Evolutionary conservation across 1,140 invertebrate species (phyloP).

Genomic region (Tribolium madens): DNA sequence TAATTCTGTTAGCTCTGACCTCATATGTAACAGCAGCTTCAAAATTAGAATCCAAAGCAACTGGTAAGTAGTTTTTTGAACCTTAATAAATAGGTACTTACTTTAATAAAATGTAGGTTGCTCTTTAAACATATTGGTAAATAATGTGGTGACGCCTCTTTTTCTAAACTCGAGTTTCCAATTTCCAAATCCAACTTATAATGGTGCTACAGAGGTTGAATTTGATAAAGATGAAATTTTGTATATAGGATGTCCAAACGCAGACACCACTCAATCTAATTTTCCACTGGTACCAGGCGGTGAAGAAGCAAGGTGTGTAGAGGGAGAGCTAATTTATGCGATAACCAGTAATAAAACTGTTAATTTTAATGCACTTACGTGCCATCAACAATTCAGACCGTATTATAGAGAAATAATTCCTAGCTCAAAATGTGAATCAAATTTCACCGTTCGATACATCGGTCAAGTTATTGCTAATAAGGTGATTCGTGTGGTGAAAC

Average conservation of each 20-base stretch:
- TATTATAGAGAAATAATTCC: neutral
- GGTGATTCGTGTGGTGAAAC: neutral
- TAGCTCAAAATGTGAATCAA: neutral
- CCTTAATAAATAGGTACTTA: no score
- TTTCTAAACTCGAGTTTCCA: neutral
- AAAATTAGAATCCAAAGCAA: no score
- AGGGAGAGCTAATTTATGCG: neutral
- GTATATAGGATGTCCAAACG: neutral
- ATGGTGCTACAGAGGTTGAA: neutral
- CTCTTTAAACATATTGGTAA: neutral
- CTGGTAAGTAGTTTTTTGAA: no score
- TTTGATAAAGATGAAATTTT: neutral
- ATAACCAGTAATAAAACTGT: neutral
- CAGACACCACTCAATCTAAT: neutral
- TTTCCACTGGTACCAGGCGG: neutral
- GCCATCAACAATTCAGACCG: neutral
- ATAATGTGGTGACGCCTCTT: neutral
- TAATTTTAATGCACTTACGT: neutral
- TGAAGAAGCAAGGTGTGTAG: neutral
- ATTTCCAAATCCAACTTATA: neutral
- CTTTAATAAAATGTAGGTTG: neutral
- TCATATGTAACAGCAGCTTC: no score
- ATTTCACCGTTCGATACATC: neutral
- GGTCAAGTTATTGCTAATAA: neutral
- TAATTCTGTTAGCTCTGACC: no score